phyloP scores from a whole-genome alignment of 1,140 invertebrate genomes.

The Aphelenchoides fujianensis region DNA sequence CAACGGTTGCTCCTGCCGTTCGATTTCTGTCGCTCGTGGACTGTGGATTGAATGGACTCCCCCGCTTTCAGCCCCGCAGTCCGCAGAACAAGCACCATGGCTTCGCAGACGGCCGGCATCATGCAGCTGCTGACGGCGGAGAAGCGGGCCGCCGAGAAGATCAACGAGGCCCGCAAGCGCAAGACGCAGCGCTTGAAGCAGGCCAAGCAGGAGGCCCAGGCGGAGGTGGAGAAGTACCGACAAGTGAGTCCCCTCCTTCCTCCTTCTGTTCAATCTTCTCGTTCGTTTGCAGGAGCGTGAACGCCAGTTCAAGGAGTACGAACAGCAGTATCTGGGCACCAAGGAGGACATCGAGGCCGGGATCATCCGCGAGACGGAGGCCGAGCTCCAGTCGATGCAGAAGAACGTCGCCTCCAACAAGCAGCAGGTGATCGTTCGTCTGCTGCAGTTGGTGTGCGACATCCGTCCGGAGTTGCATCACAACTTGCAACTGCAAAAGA shows the following conservation, averaged over 20 bases:
- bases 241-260: conserved; percentile 70
- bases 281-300: conserved; percentile 60
- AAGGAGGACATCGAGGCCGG: conserved; percentile 60
- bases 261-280: neutral
- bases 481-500: conserved; percentile 67
- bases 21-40: neutral
- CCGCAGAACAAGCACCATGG: conserved; percentile 70
- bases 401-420: conserved; percentile 53
- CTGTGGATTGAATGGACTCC: neutral
- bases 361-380: conserved; percentile 54
- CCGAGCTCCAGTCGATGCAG: conserved; percentile 51
- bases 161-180: conserved; percentile 92
- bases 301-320: conserved; percentile 58
- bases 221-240: conserved; percentile 95
- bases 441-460: conserved; percentile 79
- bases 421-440: conserved; percentile 72
- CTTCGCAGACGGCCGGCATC: conserved; percentile 97
- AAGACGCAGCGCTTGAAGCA: conserved; percentile 96
- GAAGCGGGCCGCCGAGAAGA: conserved; percentile 96
- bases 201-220: conserved; percentile 97
- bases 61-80: neutral
- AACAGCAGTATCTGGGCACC: conserved; percentile 60
- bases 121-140: conserved; percentile 94
- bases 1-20: neutral
- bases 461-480: conserved; percentile 83